These are phyloP conservation scores for Bubo blakistoni DNA, from an alignment of 2,113 vertebrate genomes.

Conservation along the genomic window DNA sequence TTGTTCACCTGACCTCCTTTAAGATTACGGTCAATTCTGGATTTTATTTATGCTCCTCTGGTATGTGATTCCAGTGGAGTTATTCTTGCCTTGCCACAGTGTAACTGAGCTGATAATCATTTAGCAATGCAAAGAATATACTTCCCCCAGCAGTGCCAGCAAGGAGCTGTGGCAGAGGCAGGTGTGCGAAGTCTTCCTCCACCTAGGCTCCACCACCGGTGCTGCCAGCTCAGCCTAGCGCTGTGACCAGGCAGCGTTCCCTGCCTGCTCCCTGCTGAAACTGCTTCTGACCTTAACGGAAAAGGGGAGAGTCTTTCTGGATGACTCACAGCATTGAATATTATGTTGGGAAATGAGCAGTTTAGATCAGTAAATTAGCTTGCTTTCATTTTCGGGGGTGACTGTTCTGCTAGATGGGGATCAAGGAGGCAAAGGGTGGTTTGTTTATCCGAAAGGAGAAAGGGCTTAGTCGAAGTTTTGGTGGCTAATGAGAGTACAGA, in stretches of 20 bases:
- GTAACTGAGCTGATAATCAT: not conserved
- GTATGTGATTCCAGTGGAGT: not conserved
- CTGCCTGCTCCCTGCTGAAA: not conserved
- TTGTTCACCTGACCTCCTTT: not conserved
- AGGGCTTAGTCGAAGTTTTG: not conserved
- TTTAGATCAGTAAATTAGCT: conserved; percentile 10
- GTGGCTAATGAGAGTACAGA: not conserved
- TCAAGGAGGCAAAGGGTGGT: not conserved
- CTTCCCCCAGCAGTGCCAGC: not conserved
- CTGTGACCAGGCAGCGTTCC: not conserved
- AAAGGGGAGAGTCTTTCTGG: not conserved
- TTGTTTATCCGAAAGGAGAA: not conserved
- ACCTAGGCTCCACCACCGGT: not conserved
- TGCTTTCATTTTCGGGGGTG: not conserved
- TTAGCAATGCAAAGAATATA: not conserved
- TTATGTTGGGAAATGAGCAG: not conserved
- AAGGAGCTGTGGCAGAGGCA: not conserved
- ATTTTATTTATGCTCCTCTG: not conserved
- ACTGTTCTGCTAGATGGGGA: not conserved
- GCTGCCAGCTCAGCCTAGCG: not conserved
- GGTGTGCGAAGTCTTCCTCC: not conserved
- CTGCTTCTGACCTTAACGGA: not conserved
- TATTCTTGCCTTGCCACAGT: not conserved
- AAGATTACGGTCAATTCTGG: not conserved
- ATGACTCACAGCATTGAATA: conserved; percentile 7